Evolutionary conservation across 1,140 invertebrate genomes (phyloP), one percentile per base, ranked within the genome.

Genomic region (Acromyrmex echinatior): DNA sequence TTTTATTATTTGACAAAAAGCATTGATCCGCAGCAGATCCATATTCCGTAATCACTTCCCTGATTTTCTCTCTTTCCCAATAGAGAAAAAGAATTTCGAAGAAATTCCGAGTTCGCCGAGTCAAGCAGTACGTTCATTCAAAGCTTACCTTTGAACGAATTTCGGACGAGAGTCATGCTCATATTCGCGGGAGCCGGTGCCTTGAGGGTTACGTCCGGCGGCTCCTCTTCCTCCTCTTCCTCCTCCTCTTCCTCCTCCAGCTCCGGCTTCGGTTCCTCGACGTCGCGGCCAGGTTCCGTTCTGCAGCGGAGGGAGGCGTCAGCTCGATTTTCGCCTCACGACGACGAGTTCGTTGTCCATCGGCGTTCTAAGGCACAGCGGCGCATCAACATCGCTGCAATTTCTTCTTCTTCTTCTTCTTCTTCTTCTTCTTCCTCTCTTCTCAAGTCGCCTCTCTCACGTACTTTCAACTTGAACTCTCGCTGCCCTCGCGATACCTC

Each of bases 121-220:
- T 18, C 0, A 25, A 71, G 14, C 21, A 25, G 31, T 6, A 76
- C 7, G 18, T 10, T 56, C 10, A n/a, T 18, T 65, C 2, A 7
- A n/a, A 14, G 92, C 92, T 56, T 81, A 95, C 95, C 95, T 95
- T 95, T 95, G 77, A 94, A 94, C 84, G 93, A 87, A 90, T 94
- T 95, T 82, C 94, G 92, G 88, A 95, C 94, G 91, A 95, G 94
- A 94, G 95, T 95, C 95, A 95, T 95, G 94, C 93, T 95, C 95
- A 95, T 95, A 95, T 95, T 95, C 94, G 92, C 92, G 68, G 85
- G 85, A 90, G 68, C 91, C 86, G 86, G 56, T 88, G 88, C 85
- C 90, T 79, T 76, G 85, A 62, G 73, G 65, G 86, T 73, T 90
- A 89, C 73, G 90, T 91, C 88, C 87, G 91, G 87, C 68, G 89